Base-by-base conservation (phyloP, 2,113 vertebrate species). In the Cyrtonyx montezumae region DNA sequence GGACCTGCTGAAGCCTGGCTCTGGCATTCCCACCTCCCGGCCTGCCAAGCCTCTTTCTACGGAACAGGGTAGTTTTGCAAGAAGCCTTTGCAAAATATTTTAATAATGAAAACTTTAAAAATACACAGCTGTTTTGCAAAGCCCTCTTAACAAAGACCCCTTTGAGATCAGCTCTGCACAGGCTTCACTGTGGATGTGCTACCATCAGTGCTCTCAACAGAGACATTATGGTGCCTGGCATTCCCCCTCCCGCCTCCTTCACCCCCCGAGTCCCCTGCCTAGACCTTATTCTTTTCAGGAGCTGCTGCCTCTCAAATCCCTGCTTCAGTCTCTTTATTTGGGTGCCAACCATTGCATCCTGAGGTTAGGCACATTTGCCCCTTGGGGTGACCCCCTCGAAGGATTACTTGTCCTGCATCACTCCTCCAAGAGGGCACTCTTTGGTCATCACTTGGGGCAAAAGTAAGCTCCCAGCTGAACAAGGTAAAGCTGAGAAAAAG, bases 61-160 rank as follows among this genome's bases (percentile, higher is more conserved):
- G 75, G 37, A 85, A 42, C 34, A 70, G 69, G 49, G 82, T 73
- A 58, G 49, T 93, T 94, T 92, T 95, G 92, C 87, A 93, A 96
- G 84, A 85, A 93, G 75, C 40, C 89, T 92, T 96, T 91, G 82
- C 85, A 95, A 94, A 94, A 96, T 92, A 76, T 94, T 94, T 94
- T 86, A 94, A 92, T 95, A 94, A 95, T 90, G 82, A 94, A 85
- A 94, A 86, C 75, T 92, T 95, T 81, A 78, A 95, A 96, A 96
- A 87, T 58, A 87, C 73, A 88, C 90, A 88, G 79, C 87, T 94
- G 79, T 87, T 92, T 90, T 93, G 76, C 43, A 92, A 94, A 94
- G 53, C 16, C 21, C 51, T 61, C 1, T 0, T 51, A 80, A 94
- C 95, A 94, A 95, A 96, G 90, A 56, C n/a, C 34, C 76, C 79